phyloP scores from a whole-genome alignment of 2,113 vertebrate species.

The Passerina amoena region DNA sequence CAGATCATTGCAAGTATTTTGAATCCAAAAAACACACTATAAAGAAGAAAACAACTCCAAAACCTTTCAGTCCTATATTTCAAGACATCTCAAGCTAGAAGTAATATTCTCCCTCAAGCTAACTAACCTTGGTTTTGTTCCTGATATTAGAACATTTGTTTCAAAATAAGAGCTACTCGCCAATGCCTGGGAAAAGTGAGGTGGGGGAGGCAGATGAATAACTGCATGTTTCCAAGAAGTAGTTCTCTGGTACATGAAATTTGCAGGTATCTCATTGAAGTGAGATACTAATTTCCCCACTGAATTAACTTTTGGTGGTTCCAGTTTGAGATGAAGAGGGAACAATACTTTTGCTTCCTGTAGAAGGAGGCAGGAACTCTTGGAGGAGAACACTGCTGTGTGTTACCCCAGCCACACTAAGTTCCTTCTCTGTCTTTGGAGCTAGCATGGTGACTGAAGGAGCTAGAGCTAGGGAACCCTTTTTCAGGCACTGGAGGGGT shows the following conservation, averaged over 20 bases:
- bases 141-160: neutral
- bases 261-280: neutral
- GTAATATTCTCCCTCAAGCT: neutral
- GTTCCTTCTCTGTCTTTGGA: neutral
- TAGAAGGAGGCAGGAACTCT: neutral
- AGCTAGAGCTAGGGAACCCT: neutral
- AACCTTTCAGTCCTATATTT: neutral
- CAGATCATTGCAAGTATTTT: neutral
- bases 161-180: neutral
- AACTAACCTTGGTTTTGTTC: neutral
- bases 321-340: neutral
- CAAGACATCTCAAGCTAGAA: neutral
- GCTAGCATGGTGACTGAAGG: neutral
- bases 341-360: neutral
- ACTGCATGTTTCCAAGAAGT: neutral
- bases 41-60: neutral
- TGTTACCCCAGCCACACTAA: neutral
- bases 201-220: neutral
- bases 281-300: neutral
- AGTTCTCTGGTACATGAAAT: neutral
- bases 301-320: neutral
- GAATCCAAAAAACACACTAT: neutral
- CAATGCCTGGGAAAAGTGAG: neutral
- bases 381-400: neutral
- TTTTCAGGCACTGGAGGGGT: neutral